These are phyloP conservation scores for Oryzias melastigma DNA, from an alignment of 2,113 vertebrate genomes.

Conservation along the genomic window DNA sequence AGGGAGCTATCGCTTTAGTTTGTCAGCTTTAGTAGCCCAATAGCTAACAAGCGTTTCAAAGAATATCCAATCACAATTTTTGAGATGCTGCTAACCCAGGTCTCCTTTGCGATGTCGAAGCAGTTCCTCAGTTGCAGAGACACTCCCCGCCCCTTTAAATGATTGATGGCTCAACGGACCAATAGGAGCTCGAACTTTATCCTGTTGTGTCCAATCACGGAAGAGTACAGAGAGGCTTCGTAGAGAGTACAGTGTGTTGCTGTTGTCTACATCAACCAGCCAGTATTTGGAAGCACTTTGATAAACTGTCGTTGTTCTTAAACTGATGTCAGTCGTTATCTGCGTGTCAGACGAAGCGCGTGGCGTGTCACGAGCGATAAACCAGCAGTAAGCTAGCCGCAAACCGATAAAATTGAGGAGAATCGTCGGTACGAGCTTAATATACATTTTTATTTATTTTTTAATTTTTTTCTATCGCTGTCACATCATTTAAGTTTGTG, in stretches of 20 bases:
- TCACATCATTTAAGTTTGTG: slow-evolving; percentile 28
- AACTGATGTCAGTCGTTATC: slow-evolving; percentile 52
- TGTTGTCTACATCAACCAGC: slow-evolving; percentile 57
- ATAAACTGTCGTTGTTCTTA: slow-evolving; percentile 56
- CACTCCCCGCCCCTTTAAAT: accelerated
- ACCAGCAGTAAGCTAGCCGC: slow-evolving; percentile 44
- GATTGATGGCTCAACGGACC: slow-evolving; percentile 28
- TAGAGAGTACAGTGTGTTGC: slow-evolving; percentile 48
- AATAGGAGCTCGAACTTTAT: slow-evolving; percentile 31
- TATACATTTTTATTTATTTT: slow-evolving; percentile 8
- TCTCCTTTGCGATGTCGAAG: slow-evolving; percentile 53
- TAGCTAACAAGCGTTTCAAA: slow-evolving; percentile 10
- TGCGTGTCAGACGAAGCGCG: slow-evolving; percentile 45
- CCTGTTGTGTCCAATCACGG: slow-evolving; percentile 49
- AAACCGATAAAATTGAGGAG: slow-evolving; percentile 30
- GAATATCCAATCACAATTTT: slow-evolving; percentile 46
- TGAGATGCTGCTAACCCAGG: neutral
- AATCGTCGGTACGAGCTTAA: slow-evolving; percentile 45
- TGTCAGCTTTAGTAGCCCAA: slow-evolving; percentile 48
- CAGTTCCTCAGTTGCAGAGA: slow-evolving; percentile 12
- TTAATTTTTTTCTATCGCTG: slow-evolving; percentile 18
- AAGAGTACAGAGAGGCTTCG: slow-evolving; percentile 27
- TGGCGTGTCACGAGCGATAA: slow-evolving; percentile 37
- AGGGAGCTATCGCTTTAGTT: slow-evolving; percentile 39
- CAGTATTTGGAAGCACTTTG: slow-evolving; percentile 65